phyloP scores from a whole-genome alignment of 2,888 invertebrate genomes.

The Bedellia somnulentella region DNA sequence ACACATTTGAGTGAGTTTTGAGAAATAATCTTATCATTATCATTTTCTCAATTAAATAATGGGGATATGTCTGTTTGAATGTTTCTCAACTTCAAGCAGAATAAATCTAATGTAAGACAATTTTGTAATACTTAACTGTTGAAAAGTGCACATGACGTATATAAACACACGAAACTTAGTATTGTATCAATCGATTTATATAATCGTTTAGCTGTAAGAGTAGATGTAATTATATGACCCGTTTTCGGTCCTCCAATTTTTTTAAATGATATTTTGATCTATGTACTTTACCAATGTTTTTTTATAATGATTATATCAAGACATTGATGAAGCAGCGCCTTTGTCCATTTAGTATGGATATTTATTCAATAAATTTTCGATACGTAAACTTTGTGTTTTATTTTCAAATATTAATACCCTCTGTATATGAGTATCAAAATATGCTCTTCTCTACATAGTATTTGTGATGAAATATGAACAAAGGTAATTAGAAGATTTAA shows the following conservation, averaged over 20 bases:
- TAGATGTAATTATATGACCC: slow-evolving; percentile 29
- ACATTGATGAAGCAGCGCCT: slow-evolving; percentile 39
- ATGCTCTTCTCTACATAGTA: too few species aligned
- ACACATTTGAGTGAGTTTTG: too few species aligned
- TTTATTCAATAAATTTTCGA: slow-evolving; percentile 34
- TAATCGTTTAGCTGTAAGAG: slow-evolving; percentile 39
- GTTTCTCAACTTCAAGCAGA: too few species aligned
- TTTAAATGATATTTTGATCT: slow-evolving; percentile 39
- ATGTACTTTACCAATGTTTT: slow-evolving; percentile 43
- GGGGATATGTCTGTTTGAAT: too few species aligned
- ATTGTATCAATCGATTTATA: slow-evolving; percentile 24
- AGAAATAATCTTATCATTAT: too few species aligned
- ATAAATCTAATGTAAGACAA: too few species aligned
- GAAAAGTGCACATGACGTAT: slow-evolving; percentile 2
- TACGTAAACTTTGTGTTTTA: slow-evolving; percentile 18
- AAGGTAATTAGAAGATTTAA: too few species aligned
- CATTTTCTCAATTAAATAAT: too few species aligned
- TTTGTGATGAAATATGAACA: too few species aligned
- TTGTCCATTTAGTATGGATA: slow-evolving; percentile 51
- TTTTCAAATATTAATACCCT: too few species aligned
- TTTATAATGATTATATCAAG: slow-evolving; percentile 25
- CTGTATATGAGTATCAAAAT: too few species aligned
- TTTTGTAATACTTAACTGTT: slow-evolving; percentile 1
- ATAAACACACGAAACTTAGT: slow-evolving; percentile 2
- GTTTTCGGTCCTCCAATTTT: slow-evolving; percentile 19